These are phyloP conservation scores for Andricus quercusramuli DNA, from an alignment of 2,888 invertebrate species.

Conservation along the genomic window DNA sequence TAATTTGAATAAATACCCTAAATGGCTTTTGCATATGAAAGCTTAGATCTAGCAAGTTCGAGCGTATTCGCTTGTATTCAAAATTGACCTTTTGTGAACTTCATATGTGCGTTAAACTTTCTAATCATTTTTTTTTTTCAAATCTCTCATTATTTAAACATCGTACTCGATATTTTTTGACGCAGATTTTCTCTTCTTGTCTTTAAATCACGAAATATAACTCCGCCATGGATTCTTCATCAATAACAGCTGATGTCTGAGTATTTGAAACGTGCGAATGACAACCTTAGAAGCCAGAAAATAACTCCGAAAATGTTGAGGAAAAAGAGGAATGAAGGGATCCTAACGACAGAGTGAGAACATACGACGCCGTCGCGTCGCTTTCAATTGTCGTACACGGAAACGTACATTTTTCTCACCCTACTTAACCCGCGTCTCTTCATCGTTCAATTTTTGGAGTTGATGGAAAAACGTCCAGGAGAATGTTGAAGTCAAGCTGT, in stretches of 20 bases:
- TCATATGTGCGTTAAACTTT: not conserved
- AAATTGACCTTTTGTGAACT: not conserved
- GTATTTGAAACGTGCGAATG: not conserved
- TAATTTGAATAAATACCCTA: no score
- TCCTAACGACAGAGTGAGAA: not conserved
- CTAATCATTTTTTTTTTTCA: rapidly evolving
- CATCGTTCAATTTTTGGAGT: not conserved
- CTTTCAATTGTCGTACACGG: not conserved
- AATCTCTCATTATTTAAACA: not conserved
- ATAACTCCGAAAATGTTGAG: not conserved
- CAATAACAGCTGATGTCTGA: not conserved
- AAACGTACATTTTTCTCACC: not conserved
- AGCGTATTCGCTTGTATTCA: no score
- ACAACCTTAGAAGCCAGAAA: not conserved
- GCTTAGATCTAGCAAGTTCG: no score
- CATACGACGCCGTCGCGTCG: not conserved
- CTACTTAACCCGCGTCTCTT: not conserved
- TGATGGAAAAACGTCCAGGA: not conserved
- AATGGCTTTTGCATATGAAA: no score
- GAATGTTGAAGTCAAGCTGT: not conserved
- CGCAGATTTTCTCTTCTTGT: not conserved
- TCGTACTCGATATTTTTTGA: not conserved
- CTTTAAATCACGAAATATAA: not conserved
- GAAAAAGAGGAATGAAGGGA: not conserved
- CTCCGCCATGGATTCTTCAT: not conserved